Base-by-base conservation (phyloP, 2,888 invertebrate genomes). In the Lycocerus yunnanus region DNA sequence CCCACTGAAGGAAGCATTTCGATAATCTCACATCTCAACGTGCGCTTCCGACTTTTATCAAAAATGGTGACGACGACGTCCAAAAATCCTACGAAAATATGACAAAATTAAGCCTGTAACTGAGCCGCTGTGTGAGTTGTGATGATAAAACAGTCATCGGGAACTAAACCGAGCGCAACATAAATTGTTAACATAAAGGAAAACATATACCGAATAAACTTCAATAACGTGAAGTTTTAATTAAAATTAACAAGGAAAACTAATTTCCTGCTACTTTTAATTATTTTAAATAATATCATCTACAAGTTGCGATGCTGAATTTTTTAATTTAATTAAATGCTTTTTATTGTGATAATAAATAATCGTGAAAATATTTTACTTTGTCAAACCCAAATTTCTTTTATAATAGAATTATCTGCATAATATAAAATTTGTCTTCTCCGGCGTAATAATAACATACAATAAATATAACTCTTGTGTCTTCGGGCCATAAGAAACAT, bases 361-460 rank as follows among this genome's bases (percentile, higher is more conserved):
- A n/a, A n/a, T 8, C 4, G n/a, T 1, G 8, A 43, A 43, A 43
- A n/a, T 43, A 43, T 6, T n/a, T 43, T n/a, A n/a, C n/a, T 43
- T n/a, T 43, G 43, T 43, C 0, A 8, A 43, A 43, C n/a, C 43
- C n/a, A 43, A 43, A n/a, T 43, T 43, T 43, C 5, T 65, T 20
- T 65, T 65, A 8, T 21, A 21, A 16, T 20, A 14, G 14, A 65
- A 65, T 65, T 14, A 20, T 14, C 65, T 20, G 65, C 65, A 18
- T 68, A 68, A 68, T 63, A 69, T 73, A 73, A 66, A 73, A 73
- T 73, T 69, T 73, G 73, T 69, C 73, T 73, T 69, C 66, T 59
- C 69, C 24, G 60, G 73, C 66, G 73, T 73, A 73, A 73, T 73
- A 73, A 73, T 73, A 69, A 69, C 66, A 69, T 69, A 66, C 61